phyloP scores from a whole-genome alignment of 2,797 vertebrate species.

The Philypnodon macrostomus region DNA sequence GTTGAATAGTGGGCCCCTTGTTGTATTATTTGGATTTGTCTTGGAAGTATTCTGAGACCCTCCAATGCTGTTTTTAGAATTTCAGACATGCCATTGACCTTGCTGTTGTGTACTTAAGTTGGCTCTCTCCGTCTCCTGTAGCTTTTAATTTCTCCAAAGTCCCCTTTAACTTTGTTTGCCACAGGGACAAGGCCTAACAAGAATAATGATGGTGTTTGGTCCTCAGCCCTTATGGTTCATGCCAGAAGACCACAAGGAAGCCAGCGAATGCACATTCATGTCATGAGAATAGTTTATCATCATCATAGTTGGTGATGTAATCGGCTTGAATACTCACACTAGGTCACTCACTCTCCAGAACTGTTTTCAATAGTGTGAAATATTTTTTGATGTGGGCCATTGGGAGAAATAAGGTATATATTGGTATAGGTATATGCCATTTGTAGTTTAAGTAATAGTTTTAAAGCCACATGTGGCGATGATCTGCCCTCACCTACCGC shows the following conservation, averaged over 20 bases:
- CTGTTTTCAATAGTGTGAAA: constrained; percentile 2
- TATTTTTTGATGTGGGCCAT: neutral
- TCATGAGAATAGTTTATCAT: constrained; percentile 51
- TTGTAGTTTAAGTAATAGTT: too few relatives aligned
- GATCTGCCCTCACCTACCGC: too few relatives aligned
- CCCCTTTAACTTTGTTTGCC: constrained; percentile 20
- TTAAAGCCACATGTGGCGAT: too few relatives aligned
- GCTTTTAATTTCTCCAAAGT: constrained; percentile 42
- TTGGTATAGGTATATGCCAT: too few relatives aligned
- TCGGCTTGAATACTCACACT: constrained; percentile 29
- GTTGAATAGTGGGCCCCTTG: constrained; percentile 29
- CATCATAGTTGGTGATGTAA: constrained; percentile 34
- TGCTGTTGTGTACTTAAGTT: constrained; percentile 39
- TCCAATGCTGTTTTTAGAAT: constrained; percentile 18
- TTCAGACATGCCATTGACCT: constrained; percentile 28
- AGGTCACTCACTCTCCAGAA: constrained; percentile 9
- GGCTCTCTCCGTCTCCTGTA: constrained; percentile 25
- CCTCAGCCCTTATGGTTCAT: constrained; percentile 45
- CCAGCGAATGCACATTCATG: constrained; percentile 54
- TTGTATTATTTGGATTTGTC: constrained; percentile 44
- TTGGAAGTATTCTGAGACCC: constrained; percentile 18
- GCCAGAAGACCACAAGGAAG: constrained; percentile 53
- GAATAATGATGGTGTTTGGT: constrained; percentile 58
- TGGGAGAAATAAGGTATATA: too few relatives aligned
- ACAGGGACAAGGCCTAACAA: constrained; percentile 47